Percentiles rank a stretch among this genome's conserved stretches.
phyloP scores from a whole-genome alignment of 2,797 vertebrate species.

The Cottoperca gobio region DNA sequence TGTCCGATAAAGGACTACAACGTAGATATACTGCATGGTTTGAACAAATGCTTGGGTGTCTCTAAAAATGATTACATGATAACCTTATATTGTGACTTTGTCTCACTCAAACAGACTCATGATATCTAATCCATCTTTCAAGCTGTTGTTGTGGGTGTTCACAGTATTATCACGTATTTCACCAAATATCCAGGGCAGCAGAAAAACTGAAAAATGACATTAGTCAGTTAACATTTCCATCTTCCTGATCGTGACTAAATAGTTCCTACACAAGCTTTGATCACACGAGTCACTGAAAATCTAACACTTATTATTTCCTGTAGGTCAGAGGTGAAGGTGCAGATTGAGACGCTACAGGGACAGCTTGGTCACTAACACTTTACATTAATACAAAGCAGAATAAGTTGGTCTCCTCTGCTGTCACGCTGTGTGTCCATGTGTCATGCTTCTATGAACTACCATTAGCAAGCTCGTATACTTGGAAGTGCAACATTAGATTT shows the following conservation, averaged over 20 bases:
- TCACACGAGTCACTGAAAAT: slow-evolving; percentile 9
- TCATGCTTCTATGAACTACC: background rate
- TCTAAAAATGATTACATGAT: slow-evolving; percentile 24
- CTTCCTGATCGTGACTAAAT: slow-evolving; percentile 11
- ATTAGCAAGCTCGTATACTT: background rate
- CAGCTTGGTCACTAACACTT: no score
- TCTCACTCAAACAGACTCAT: background rate
- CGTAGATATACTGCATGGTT: slow-evolving; percentile 41
- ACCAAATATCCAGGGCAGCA: background rate
- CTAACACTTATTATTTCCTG: background rate
- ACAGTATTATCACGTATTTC: background rate
- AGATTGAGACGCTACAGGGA: no score
- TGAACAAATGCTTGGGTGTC: slow-evolving; percentile 38
- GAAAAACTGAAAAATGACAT: background rate
- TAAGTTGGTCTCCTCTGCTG: background rate
- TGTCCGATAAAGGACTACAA: slow-evolving; percentile 18
- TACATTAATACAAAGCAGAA: no score
- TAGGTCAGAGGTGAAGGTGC: slow-evolving; percentile 15
- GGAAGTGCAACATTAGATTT: slow-evolving; percentile 14
- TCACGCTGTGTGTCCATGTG: background rate
- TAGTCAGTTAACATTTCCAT: background rate
- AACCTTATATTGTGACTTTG: background rate
- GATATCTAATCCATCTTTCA: background rate
- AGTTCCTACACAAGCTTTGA: background rate
- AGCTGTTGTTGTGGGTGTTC: background rate